phyloP scores from a whole-genome alignment of 1,140 invertebrate genomes.

The Cotesia vestalis region DNA sequence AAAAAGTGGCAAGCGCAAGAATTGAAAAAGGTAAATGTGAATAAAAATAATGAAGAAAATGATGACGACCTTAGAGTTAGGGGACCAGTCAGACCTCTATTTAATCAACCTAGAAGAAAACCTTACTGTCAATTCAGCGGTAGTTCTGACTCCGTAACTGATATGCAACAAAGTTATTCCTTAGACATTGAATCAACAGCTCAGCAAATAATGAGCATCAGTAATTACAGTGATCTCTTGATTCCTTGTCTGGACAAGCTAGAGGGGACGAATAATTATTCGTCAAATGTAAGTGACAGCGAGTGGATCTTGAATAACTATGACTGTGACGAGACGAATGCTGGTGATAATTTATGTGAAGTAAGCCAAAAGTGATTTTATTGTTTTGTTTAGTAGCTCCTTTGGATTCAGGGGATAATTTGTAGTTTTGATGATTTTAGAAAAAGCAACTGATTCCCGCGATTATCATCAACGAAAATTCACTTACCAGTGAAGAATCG shows the following conservation, averaged over 20 bases:
- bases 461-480: constrained; percentile 38
- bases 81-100: constrained; percentile 44
- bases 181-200: constrained; percentile 45
- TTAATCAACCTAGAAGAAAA: constrained; percentile 33
- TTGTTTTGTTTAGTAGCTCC: neutral
- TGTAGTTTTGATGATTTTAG: constrained; percentile 10
- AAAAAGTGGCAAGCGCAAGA: neutral
- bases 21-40: constrained; percentile 2
- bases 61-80: constrained; percentile 44
- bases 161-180: constrained; percentile 24
- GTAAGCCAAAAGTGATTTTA: constrained; percentile 21
- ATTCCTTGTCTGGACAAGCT: constrained; percentile 47
- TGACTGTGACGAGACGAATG: neutral
- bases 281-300: constrained; percentile 12
- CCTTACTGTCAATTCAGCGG: constrained; percentile 40
- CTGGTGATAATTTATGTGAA: constrained; percentile 5
- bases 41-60: constrained; percentile 35
- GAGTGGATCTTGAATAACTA: constrained; percentile 22
- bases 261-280: constrained; percentile 15
- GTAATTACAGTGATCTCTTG: constrained; percentile 45
- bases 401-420: neutral
- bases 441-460: constrained; percentile 38
- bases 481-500: constrained; percentile 37
- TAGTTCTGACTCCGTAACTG: constrained; percentile 19
- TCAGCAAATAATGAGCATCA: constrained; percentile 46